Evolutionary conservation across 1,140 invertebrate genomes (phyloP).

Genomic region (Drosophila elegans): DNA sequence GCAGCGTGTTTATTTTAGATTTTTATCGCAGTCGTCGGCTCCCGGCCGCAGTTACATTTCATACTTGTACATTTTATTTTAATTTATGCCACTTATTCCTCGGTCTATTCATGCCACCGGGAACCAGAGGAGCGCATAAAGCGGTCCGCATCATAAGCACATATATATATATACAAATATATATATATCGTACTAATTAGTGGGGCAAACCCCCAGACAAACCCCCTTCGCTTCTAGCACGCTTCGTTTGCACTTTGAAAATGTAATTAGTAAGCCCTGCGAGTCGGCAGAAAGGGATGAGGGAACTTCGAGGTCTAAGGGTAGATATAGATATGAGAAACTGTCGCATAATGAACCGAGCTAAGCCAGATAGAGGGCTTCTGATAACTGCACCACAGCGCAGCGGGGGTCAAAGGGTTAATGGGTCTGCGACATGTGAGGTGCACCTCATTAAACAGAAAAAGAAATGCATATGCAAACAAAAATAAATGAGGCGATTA

Average conservation of each 20-base stretch:
- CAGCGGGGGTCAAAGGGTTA: conserved; percentile 65
- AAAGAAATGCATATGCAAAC: conserved; percentile 11
- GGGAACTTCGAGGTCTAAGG: conserved; percentile 36
- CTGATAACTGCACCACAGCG: conserved; percentile 41
- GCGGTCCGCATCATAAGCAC: conserved; percentile 47
- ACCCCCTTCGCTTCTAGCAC: conserved; percentile 35
- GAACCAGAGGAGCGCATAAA: conserved; percentile 47
- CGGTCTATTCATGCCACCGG: conserved; percentile 45
- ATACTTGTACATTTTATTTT: conserved; percentile 79
- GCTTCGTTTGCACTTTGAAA: conserved; percentile 80
- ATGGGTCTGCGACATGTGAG: conserved; percentile 67
- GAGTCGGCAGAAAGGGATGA: background rate
- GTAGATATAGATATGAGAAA: conserved; percentile 66
- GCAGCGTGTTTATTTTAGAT: conserved; percentile 79
- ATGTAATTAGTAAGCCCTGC: conserved; percentile 76
- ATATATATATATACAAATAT: conserved; percentile 61
- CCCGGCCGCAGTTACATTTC: conserved; percentile 67
- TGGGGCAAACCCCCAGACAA: conserved; percentile 51
- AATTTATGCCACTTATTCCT: conserved; percentile 78
- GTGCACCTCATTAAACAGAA: conserved; percentile 59
- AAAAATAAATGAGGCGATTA: conserved; percentile 24
- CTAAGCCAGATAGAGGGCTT: conserved; percentile 47
- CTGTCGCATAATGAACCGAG: conserved; percentile 77
- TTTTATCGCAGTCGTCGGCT: conserved; percentile 61
- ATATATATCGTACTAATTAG: conserved; percentile 78